Percentiles rank a stretch among this genome's conserved stretches.
Evolutionary conservation across 2,113 vertebrate genomes (phyloP).

Genomic region (Okapia johnstoni): DNA sequence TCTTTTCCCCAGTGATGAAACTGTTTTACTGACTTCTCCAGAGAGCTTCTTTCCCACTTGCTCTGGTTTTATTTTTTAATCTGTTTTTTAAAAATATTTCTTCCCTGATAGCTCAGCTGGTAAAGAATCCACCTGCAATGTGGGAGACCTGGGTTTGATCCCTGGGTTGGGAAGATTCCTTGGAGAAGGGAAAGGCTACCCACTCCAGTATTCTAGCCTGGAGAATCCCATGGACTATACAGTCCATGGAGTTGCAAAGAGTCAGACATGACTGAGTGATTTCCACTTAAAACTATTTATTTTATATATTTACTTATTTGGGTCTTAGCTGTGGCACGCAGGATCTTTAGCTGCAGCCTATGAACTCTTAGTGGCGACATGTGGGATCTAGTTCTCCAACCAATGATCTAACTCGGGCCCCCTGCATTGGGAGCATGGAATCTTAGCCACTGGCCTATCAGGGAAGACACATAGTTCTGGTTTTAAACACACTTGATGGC

Average conservation of each 20-base stretch:
- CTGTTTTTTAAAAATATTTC: neutral
- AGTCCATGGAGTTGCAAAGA: neutral
- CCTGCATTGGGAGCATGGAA: neutral
- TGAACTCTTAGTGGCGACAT: neutral
- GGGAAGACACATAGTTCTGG: neutral
- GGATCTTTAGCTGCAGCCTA: neutral
- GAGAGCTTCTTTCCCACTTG: neutral
- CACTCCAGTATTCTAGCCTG: neutral
- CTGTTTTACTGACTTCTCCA: neutral
- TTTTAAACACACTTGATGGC: neutral
- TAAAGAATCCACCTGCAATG: neutral
- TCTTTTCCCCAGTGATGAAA: neutral
- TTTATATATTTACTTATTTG: neutral
- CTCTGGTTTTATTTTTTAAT: neutral
- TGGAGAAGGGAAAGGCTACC: neutral
- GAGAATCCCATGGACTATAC: neutral
- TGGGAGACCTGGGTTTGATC: neutral
- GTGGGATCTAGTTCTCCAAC: neutral
- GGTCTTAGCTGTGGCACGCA: neutral
- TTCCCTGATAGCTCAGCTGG: neutral
- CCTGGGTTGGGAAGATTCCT: neutral
- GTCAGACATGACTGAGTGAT: fast-evolving
- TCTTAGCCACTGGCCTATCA: neutral
- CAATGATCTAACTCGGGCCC: neutral
- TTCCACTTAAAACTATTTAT: neutral